These are phyloP conservation scores for Entomyzon cyanotis DNA, from an alignment of 2,113 vertebrate species.

Conservation along the genomic window DNA sequence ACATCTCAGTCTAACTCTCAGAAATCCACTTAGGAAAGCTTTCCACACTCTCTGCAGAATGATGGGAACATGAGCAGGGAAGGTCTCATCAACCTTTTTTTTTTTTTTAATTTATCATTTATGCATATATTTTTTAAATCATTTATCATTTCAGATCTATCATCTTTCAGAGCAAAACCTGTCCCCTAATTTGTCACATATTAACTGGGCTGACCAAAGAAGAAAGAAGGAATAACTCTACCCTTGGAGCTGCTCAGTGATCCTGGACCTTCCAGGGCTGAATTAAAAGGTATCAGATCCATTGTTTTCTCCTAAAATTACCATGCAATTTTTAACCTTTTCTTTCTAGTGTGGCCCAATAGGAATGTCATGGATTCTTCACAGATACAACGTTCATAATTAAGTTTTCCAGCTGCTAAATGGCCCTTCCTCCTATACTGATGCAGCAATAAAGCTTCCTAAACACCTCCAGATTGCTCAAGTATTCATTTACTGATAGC, in stretches of 20 bases:
- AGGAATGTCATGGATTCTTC: neutral
- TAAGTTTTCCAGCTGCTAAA: neutral
- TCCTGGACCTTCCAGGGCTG: neutral
- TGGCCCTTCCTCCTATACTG: neutral
- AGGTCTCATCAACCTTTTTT: neutral
- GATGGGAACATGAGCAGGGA: fast-evolving
- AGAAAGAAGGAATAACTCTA: neutral
- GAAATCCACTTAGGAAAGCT: neutral
- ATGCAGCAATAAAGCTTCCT: neutral
- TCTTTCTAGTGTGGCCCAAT: neutral
- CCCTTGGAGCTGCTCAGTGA: neutral
- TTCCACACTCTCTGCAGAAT: neutral
- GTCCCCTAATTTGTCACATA: neutral
- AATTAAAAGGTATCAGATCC: neutral
- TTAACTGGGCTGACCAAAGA: neutral
- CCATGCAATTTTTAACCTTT: fast-evolving
- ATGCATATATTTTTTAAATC: too few species aligned
- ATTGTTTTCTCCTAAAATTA: neutral
- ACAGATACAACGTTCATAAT: neutral
- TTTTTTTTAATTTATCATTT: too few species aligned
- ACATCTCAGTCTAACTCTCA: neutral
- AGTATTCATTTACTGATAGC: neutral
- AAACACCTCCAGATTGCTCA: neutral
- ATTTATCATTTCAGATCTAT: neutral
- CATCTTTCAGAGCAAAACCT: neutral